phyloP scores from a whole-genome alignment of 1,140 invertebrate species.

The Micrasema longulum region DNA sequence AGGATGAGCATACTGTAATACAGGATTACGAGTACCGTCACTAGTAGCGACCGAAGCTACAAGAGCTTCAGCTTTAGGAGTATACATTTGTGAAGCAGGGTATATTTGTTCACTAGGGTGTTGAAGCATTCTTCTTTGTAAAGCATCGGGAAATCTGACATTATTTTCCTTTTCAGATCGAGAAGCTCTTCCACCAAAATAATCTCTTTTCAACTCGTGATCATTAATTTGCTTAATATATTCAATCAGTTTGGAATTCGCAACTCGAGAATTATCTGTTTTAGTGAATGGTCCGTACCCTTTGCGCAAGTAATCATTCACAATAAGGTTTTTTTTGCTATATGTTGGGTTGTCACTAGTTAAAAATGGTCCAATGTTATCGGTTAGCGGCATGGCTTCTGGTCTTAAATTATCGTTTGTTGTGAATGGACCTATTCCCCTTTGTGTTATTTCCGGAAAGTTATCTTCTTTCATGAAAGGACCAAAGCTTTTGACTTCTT shows the following conservation, averaged over 20 bases:
- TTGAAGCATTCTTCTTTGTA: conserved; percentile 77
- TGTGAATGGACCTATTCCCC: conserved; percentile 65
- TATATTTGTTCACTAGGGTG: conserved; percentile 73
- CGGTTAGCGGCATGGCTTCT: conserved; percentile 58
- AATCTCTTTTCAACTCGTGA: conserved; percentile 70
- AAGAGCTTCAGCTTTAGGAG: conserved; percentile 65
- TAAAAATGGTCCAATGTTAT: conserved; percentile 58
- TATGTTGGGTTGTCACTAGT: conserved; percentile 60
- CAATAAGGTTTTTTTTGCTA: conserved; percentile 63
- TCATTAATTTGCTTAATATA: conserved; percentile 75
- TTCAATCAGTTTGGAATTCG: conserved; percentile 71
- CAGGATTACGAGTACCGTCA: conserved; percentile 77
- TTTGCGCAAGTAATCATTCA: conserved; percentile 61
- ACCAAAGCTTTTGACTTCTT: conserved; percentile 62
- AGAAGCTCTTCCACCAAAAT: conserved; percentile 68
- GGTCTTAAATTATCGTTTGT: conserved; percentile 65
- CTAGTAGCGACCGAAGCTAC: conserved; percentile 70
- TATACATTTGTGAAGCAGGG: conserved; percentile 74
- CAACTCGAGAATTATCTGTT: conserved; percentile 69
- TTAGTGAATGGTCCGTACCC: conserved; percentile 71
- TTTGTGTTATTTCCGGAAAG: conserved; percentile 59
- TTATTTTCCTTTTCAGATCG: conserved; percentile 62
- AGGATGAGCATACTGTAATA: conserved; percentile 82
- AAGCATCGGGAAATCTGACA: conserved; percentile 64
- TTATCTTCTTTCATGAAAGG: conserved; percentile 67